Evolutionary conservation across 2,888 invertebrate species (phyloP).

Genomic region (Perithous albicinctus): DNA sequence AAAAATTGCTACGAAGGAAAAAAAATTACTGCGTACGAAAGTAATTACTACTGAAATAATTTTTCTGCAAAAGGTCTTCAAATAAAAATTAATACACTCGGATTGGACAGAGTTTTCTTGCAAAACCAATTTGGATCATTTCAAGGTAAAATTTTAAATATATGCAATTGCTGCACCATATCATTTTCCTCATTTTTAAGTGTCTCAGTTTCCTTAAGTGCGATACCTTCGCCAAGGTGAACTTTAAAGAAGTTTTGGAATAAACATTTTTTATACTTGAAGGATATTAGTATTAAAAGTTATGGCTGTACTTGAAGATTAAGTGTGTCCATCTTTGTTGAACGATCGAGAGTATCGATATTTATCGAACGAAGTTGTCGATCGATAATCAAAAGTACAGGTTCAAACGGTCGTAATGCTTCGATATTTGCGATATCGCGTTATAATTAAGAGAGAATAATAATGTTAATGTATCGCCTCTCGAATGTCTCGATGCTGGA

Average conservation of each 20-base stretch:
- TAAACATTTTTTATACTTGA: neutral
- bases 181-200: no score
- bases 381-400: neutral
- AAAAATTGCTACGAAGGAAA: no score
- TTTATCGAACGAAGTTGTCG: neutral
- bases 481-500: slow-evolving; percentile 3
- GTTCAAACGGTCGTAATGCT: neutral
- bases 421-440: neutral
- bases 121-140: no score
- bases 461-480: slow-evolving; percentile 16
- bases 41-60: no score
- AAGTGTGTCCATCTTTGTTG: neutral
- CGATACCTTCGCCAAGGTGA: neutral
- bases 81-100: no score
- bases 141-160: no score
- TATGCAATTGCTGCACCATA: no score
- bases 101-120: no score
- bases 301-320: neutral
- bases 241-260: neutral
- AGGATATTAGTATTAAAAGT: neutral
- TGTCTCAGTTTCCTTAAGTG: no score
- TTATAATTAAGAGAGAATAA: neutral
- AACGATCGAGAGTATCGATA: neutral
- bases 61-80: no score
- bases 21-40: no score